A percentile compares a stretch with the other conserved stretches of the same genome.
Evolutionary conservation across 2,888 invertebrate species (phyloP).

Genomic region (Harmothoe impar): DNA sequence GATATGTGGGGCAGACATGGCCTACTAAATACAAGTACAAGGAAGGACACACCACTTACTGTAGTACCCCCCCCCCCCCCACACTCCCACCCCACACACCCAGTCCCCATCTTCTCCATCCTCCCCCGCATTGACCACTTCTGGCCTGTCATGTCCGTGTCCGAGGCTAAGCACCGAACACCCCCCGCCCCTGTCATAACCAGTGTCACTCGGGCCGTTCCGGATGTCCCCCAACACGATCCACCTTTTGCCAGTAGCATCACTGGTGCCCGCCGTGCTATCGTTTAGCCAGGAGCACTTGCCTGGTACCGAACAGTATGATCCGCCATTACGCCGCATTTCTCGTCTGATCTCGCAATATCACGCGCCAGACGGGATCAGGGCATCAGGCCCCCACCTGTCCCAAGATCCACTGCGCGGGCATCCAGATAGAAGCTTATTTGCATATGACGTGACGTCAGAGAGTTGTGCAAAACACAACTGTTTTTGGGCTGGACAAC

Average conservation of each 20-base stretch:
- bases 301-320: not conserved
- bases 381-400: slow-evolving; percentile 45
- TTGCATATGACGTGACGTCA: slow-evolving; percentile 22
- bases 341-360: slow-evolving; percentile 10
- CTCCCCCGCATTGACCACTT: not conserved
- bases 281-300: not conserved
- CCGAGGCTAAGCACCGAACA: not conserved
- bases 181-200: not conserved
- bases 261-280: not conserved
- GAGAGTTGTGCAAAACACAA: not conserved
- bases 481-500: slow-evolving; percentile 17
- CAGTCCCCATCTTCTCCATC: too few relatives aligned
- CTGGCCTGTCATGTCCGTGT: not conserved
- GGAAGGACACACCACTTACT: too few relatives aligned
- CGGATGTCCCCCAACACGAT: slow-evolving; percentile 30
- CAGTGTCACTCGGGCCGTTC: not conserved
- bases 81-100: not conserved
- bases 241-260: slow-evolving; percentile 7
- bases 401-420: slow-evolving; percentile 8
- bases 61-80: not conserved
- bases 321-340: not conserved
- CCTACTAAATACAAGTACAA: too few relatives aligned
- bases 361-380: slow-evolving; percentile 21
- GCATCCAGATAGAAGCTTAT: not conserved
- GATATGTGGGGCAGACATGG: too few relatives aligned